Evolutionary conservation across 1,140 invertebrate species (phyloP).

Genomic region (Cataglyphis hispanica): DNA sequence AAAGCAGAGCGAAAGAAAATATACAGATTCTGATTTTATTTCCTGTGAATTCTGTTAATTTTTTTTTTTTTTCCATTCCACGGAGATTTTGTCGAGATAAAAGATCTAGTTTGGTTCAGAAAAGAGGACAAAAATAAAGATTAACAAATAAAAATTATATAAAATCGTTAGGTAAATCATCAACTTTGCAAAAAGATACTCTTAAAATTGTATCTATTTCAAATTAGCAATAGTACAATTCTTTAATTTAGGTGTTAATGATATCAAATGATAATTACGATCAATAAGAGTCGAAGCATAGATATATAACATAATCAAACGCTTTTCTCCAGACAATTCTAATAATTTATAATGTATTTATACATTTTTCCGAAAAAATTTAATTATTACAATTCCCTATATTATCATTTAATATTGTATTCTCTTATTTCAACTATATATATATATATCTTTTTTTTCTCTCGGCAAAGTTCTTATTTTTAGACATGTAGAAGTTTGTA

Average conservation of each 20-base stretch:
- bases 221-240: neutral
- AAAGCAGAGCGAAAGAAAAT: no score
- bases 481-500: neutral
- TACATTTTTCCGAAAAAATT: no score
- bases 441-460: neutral
- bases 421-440: conserved; percentile 1
- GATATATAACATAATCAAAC: no score
- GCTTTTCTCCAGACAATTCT: no score
- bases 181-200: neutral
- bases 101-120: neutral
- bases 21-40: conserved; percentile 18
- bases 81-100: neutral
- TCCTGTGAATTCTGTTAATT: neutral
- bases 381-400: no score
- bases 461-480: neutral
- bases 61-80: neutral
- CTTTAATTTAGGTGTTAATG: no score
- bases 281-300: no score
- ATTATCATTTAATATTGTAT: neutral
- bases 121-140: neutral
- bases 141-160: neutral
- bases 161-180: neutral
- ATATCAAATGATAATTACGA: no score
- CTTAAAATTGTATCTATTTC: neutral
- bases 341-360: no score